Percentiles rank a stretch among this genome's conserved stretches.
Evolutionary conservation across 2,113 vertebrate species (phyloP).

Genomic region (Larimichthys polyactis): DNA sequence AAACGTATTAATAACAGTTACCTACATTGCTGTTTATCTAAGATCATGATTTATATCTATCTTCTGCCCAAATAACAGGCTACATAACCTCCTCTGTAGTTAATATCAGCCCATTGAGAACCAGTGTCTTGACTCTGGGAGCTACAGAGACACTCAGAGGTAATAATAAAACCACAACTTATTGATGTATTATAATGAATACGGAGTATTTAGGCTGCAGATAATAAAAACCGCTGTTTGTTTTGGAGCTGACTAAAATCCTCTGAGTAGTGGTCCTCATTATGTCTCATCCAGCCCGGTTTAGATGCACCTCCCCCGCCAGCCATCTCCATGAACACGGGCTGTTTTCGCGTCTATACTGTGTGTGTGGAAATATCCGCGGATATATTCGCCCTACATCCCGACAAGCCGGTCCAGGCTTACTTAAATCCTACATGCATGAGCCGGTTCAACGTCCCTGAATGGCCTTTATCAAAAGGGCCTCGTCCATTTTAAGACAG

Average conservation of each 20-base stretch:
- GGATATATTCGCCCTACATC: slow-evolving; percentile 71
- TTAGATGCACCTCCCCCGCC: slow-evolving; percentile 67
- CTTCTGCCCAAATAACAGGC: slow-evolving; percentile 18
- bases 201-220: slow-evolving; percentile 45
- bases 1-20: not conserved
- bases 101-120: slow-evolving; percentile 41
- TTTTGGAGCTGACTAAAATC: slow-evolving; percentile 58
- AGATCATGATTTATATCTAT: not conserved
- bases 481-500: slow-evolving; percentile 75
- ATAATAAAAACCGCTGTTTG: slow-evolving; percentile 56
- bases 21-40: not conserved
- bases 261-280: slow-evolving; percentile 65
- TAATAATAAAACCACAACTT: slow-evolving; percentile 20
- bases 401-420: slow-evolving; percentile 46
- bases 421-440: slow-evolving; percentile 64
- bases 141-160: slow-evolving; percentile 10
- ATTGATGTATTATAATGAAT: slow-evolving; percentile 31
- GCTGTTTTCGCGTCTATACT: slow-evolving; percentile 31
- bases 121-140: not conserved
- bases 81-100: slow-evolving; percentile 20
- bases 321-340: slow-evolving; percentile 64
- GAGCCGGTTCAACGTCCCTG: slow-evolving; percentile 63
- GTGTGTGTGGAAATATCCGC: slow-evolving; percentile 49
- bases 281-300: slow-evolving; percentile 67
- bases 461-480: slow-evolving; percentile 54